Base-by-base conservation (phyloP, 2,113 vertebrate species). In the Argyrosomus japonicus region DNA sequence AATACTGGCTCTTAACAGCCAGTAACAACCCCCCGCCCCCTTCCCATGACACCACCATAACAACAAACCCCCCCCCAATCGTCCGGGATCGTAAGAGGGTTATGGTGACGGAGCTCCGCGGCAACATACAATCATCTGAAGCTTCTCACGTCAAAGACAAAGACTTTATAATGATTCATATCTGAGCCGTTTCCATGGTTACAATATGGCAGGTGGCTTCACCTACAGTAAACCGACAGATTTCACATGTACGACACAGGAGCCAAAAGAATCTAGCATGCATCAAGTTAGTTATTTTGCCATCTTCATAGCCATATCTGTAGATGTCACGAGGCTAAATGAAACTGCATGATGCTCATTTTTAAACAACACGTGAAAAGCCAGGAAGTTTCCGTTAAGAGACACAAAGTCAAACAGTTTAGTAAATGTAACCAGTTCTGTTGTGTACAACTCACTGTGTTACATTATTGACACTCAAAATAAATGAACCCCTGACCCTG, bases 1-100 rank as follows among this genome's bases (percentile, higher is more conserved):
- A 81, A 90, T 50, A 81, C 51, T 8, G 72, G 48, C 72, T 40
- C 74, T 70, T 78, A 40, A 32, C 12, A 87, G 64, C 51, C 17
- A 6, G 36, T 14, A 25, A 70, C 76, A 27, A 47, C 68, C 73
- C 70, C 51, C 32, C 2, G 13, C 21, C 62, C 71, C 68, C 69
- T 50, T 25, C 2, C 32, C 15, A 1, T 69, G 1, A 69, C 75
- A 79, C 32, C 54, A 57, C 40, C 58, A 6, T 18, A 50, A 79
- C 62, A 81, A 62, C 62, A 73, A 60, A 65, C 36, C 12, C 8
- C 21, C 62, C 67, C 68, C 70, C 64, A 47, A 13, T 10, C 7
- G 21, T 18, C 53, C 19, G 4, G 25, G 14, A 23, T n/a, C 61
- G 13, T 17, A 29, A 15, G 3, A 54, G 47, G 51, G 25, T 18